Conservation (phyloP, 2,797 vertebrate genomes). For the Pipistrellus pygmaeus region DNA sequence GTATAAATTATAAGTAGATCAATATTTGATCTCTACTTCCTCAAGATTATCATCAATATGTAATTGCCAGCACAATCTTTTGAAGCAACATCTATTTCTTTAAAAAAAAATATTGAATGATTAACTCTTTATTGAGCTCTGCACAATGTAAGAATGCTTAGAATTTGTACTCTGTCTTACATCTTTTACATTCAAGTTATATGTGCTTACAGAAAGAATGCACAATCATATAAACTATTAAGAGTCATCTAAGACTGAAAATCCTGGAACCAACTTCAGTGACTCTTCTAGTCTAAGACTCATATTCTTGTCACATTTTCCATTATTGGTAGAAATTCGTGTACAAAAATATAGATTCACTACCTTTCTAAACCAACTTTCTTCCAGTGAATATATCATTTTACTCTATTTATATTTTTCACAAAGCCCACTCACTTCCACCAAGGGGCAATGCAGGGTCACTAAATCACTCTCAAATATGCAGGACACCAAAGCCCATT, state of each 20-base stretch:
- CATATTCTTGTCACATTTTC: neutral
- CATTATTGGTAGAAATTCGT: neutral
- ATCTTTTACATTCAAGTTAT: neutral
- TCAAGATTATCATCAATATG: neutral
- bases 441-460: neutral
- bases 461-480: neutral
- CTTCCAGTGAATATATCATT: neutral
- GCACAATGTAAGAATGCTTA: neutral
- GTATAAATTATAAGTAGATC: neutral
- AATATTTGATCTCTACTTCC: neutral
- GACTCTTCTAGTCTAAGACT: neutral
- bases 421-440: neutral
- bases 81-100: neutral
- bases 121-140: neutral
- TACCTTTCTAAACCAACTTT: neutral
- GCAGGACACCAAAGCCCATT: neutral
- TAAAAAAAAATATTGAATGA: neutral
- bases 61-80: neutral
- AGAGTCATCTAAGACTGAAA: neutral
- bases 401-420: neutral
- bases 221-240: neutral
- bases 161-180: neutral
- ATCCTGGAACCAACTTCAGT: neutral
- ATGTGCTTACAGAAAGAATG: neutral
- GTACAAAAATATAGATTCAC: neutral